phyloP scores from a whole-genome alignment of 2,888 invertebrate species.

The Thecocarcelia acutangulata region DNA sequence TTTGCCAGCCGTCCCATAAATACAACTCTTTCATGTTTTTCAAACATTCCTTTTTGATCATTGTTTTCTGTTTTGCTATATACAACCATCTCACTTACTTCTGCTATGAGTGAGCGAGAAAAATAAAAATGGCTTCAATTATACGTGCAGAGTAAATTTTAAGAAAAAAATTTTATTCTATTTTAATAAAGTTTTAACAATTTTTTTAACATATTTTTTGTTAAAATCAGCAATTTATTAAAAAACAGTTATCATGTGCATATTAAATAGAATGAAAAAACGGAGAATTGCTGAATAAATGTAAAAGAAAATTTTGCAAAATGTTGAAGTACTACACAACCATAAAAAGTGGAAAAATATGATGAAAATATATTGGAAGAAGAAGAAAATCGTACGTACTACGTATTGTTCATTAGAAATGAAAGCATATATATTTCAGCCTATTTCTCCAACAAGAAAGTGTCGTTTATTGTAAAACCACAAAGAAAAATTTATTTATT shows the following conservation, averaged over 20 bases:
- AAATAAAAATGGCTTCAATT: conserved; percentile 76
- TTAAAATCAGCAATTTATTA: conserved; percentile 13
- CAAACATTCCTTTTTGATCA: conserved; percentile 19
- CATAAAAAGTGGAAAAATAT: conserved; percentile 53
- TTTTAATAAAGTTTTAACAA: conserved; percentile 62
- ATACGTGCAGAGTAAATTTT: conserved; percentile 72
- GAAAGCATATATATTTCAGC: conserved; percentile 23
- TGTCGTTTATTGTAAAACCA: too few relatives aligned
- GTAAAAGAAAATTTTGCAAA: conserved; percentile 49
- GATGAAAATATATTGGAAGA: conserved; percentile 49
- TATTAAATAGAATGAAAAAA: conserved; percentile 44
- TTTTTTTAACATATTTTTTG: conserved; percentile 22
- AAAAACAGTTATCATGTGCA: conserved; percentile 16
- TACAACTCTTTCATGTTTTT: conserved; percentile 38
- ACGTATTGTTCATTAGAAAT: conserved; percentile 53
- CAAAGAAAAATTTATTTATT: background rate
- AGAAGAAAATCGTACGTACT: conserved; percentile 57
- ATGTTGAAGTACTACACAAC: conserved; percentile 48
- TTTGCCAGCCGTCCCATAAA: background rate
- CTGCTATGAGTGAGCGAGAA: conserved; percentile 67
- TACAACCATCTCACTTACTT: conserved; percentile 41
- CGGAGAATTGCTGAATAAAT: conserved; percentile 5
- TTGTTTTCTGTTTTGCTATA: conserved; percentile 33
- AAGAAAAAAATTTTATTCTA: conserved; percentile 66
- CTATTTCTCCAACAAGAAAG: background rate